These are phyloP conservation scores for Edolisoma coerulescens DNA, from an alignment of 2,113 vertebrate genomes.

Conservation along the genomic window DNA sequence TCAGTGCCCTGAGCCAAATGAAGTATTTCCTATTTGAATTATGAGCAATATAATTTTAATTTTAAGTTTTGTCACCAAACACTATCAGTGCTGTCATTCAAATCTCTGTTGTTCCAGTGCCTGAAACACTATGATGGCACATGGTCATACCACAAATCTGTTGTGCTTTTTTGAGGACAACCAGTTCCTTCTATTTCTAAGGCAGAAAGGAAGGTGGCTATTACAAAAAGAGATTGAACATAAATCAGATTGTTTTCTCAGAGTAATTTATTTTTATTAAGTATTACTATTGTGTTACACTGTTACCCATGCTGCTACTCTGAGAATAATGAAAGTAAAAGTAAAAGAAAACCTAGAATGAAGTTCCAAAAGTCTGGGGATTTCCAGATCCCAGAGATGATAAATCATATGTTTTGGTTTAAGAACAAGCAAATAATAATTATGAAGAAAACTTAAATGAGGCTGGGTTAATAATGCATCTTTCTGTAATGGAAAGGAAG, in stretches of 20 bases:
- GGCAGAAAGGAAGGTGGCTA: background rate
- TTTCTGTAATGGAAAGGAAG: background rate
- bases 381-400: background rate
- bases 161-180: background rate
- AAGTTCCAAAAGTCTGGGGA: background rate
- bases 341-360: background rate
- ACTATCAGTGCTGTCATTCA: background rate
- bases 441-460: background rate
- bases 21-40: background rate
- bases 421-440: background rate
- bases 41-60: background rate
- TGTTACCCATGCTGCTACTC: background rate
- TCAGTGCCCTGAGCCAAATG: background rate
- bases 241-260: background rate
- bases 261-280: background rate
- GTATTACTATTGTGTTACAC: background rate
- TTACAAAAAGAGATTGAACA: background rate
- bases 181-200: background rate
- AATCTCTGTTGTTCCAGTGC: background rate
- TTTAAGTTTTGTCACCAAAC: background rate
- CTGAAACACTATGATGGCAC: background rate
- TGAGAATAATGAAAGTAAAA: background rate
- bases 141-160: background rate
- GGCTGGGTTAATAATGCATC: background rate
- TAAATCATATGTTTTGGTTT: background rate